Base-by-base conservation (phyloP, 2,888 invertebrate species). In the Phania funesta region DNA sequence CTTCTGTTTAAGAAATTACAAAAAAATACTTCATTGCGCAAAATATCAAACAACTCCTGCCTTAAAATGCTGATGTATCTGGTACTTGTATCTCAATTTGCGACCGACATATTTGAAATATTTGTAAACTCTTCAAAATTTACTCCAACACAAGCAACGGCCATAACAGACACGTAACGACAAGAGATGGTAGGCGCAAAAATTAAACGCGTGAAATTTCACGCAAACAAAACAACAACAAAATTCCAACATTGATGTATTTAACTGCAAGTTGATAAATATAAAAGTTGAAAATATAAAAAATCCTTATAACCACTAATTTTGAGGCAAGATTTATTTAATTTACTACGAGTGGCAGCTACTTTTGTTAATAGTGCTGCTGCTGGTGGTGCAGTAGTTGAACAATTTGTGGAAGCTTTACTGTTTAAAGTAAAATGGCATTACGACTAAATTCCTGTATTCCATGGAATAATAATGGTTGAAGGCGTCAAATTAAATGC, bases 141-240 rank as follows among this genome's bases (percentile, higher is more conserved):
- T n/a, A 54, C 16, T 18, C 20, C 46, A 56, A 41, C 54, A 54
- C 26, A 52, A 67, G n/a, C 38, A n/a, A 29, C 8, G 29, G 5
- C 1, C 4, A 32, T 20, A 56, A 20, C 32, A 8, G 20, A 0
- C 13, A 50, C 20, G 5, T 6, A 46, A 38, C 32, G n/a, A 26
- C 18, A 48, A 73, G 44, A 81, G 46, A 71, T 81, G 80, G 52
- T n/a, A n/a, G n/a, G n/a, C n/a, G n/a, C 38, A 67, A 64, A 68
- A 68, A 48, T n/a, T n/a, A 8, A 38, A 68, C 32, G 73, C 73
- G 77, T 81, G 67, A 77, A 81, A 81, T 81, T 77, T 81, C 81
- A 81, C 81, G 67, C 81, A 77, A 50, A 9, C 5, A 5, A 46
- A 46, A 54, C 35, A 62, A n/a, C 56, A 73, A 41, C 60, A 62